phyloP scores from a whole-genome alignment of 2,797 vertebrate genomes.

The Taenioides sp. region DNA sequence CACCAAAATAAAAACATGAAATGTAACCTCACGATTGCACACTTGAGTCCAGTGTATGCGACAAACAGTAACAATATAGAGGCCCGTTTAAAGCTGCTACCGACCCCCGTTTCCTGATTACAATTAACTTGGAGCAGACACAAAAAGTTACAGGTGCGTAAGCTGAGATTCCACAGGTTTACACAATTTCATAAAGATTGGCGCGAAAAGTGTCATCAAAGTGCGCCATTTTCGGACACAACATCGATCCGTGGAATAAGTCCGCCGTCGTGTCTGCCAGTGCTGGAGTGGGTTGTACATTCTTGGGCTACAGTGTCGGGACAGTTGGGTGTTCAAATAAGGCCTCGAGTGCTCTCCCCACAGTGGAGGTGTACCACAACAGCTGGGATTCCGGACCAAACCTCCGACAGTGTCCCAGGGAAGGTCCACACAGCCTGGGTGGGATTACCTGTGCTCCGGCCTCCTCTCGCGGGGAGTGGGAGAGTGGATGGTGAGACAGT shows the following conservation, averaged over 20 bases:
- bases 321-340: constrained; percentile 44
- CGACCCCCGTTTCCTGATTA: constrained; percentile 5
- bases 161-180: neutral
- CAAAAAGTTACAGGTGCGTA: neutral
- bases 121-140: constrained; percentile 29
- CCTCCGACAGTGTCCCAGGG: constrained; percentile 2
- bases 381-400: constrained; percentile 2
- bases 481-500: constrained; percentile 15
- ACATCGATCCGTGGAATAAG: neutral
- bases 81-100: constrained; percentile 33
- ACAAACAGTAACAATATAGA: constrained; percentile 27
- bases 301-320: constrained; percentile 50
- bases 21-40: constrained; percentile 21
- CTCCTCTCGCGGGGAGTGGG: constrained; percentile 11
- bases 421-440: neutral
- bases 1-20: constrained; percentile 30
- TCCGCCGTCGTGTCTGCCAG: neutral
- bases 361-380: constrained; percentile 23
- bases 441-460: constrained; percentile 11
- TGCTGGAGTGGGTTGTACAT: constrained; percentile 51
- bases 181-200: neutral
- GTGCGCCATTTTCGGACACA: neutral
- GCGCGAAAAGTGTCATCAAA: neutral
- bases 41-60: constrained; percentile 25
- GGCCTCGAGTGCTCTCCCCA: constrained; percentile 48